Evolutionary conservation across 2,888 invertebrate genomes (phyloP), one percentile per base, ranked within the genome.

Genomic region (Melangyna quadrimaculata): DNA sequence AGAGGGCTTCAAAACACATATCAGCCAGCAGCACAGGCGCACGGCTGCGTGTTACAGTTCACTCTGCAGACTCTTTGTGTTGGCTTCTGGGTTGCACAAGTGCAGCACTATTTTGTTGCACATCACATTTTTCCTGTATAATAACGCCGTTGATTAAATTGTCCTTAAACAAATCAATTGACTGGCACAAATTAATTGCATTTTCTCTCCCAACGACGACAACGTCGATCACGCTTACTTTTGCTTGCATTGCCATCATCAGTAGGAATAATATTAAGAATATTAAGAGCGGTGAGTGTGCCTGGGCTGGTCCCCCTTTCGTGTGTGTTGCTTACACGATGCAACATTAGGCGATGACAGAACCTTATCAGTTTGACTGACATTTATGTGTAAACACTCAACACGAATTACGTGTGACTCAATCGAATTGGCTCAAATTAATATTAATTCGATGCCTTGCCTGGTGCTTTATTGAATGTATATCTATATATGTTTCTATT

Each of bases 161-260:
- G 91, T 91, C 91, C 91, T 91, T 91, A 91, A 91, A 91, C 91
- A 91, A 91, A 91, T 91, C 91, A 91, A 91, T 91, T 91, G 91
- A 90, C 90, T 78, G 83, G 87, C 80, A 90, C 89, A 91, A 91
- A 91, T 91, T 91, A 91, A 91, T 91, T 91, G 90, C 90, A 91
- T 90, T 91, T 91, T 89, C 89, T 89, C 89, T 67, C 87, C 69
- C 80, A 59, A 35, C 67, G 82, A 82, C 87, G 82, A 82, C 87
- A 88, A 80, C 87, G 87, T 84, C 87, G 88, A 81, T 87, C 81
- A 83, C 55, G 69, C 51, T 57, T 48, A 57, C 57, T 67, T n/a
- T 59, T 32, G 51, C 37, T 57, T 32, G 37, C 37, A 40, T 10
- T 37, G 51, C n/a, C n/a, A n/a, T n/a, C n/a, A n/a, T n/a, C 22